Percentiles rank a stretch among this genome's conserved stretches.
Evolutionary conservation across 1,140 invertebrate genomes (phyloP).

Genomic region (Nebria ingens): DNA sequence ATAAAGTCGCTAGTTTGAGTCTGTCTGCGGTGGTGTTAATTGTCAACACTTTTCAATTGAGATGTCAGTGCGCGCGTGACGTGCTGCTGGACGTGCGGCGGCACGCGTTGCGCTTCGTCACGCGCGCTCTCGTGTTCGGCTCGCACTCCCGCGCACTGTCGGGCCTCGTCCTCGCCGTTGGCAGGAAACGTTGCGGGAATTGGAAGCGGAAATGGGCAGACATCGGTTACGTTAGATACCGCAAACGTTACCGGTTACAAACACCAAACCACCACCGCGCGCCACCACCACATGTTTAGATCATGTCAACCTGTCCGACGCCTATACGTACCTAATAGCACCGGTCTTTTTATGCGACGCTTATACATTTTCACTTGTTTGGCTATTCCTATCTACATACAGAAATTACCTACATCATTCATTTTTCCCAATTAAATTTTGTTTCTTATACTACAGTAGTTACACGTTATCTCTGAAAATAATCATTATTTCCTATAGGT

Average conservation of each 20-base stretch:
- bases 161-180: not conserved
- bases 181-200: conserved; percentile 23
- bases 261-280: conserved; percentile 16
- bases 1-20: too few species aligned
- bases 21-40: conserved; percentile 2
- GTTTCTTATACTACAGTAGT: too few species aligned
- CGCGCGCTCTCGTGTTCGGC: not conserved
- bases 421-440: too few species aligned
- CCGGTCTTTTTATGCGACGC: too few species aligned
- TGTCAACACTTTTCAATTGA: conserved; percentile 8
- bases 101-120: not conserved
- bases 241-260: too few species aligned
- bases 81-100: not conserved
- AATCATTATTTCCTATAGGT: too few species aligned
- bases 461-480: too few species aligned
- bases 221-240: conserved; percentile 15
- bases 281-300: conserved; percentile 17
- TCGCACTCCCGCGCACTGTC: not conserved
- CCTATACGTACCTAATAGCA: too few species aligned
- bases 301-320: too few species aligned
- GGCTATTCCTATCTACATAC: too few species aligned
- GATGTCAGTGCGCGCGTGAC: not conserved
- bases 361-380: too few species aligned
- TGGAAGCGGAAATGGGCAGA: conserved; percentile 26
- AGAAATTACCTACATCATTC: too few species aligned